These are phyloP conservation scores for cattle (Bos taurus) DNA, from an alignment of 2,113 vertebrate species.

Conservation along the genomic window ARS-UCD2.0 NC_037328.1:22573501-22574000, in stretches of 20 bases:
- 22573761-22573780: background rate
- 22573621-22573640: background rate
- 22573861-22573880: background rate
- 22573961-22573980: background rate
- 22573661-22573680: background rate
- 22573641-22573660: background rate
- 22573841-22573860: background rate
- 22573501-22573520: background rate
- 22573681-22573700: background rate
- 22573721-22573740: background rate
- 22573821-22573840: background rate
- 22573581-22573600: background rate
- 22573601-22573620: background rate
- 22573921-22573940: background rate
- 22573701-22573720: background rate
- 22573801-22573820: background rate
- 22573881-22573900: background rate
- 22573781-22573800: background rate
- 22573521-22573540: background rate
- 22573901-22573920: background rate
- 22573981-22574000: background rate
- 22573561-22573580: background rate
- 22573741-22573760: background rate
- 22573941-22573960: background rate
- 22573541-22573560: background rate